Evolutionary conservation across 2,797 vertebrate genomes (phyloP).

Genomic region (Numenius phaeopus): DNA sequence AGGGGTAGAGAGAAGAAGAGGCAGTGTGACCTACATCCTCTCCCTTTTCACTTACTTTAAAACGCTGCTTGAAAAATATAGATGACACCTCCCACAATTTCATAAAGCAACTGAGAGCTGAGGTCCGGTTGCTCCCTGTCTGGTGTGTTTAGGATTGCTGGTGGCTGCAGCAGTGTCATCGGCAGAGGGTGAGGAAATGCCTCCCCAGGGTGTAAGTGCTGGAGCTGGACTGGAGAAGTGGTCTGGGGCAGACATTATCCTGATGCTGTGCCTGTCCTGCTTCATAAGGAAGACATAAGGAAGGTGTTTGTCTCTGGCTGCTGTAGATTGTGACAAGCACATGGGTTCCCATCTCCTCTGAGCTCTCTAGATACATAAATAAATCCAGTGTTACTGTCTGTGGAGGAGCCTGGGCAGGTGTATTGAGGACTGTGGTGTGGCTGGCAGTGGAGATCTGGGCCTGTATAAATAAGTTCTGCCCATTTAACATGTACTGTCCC

Average conservation of each 20-base stretch:
- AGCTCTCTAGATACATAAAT: neutral
- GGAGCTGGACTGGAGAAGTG: neutral
- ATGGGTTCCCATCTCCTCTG: neutral
- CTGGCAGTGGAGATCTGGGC: neutral
- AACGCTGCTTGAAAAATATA: neutral
- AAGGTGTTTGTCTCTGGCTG: neutral
- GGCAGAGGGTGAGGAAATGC: neutral
- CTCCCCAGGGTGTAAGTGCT: neutral
- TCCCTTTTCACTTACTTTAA: neutral
- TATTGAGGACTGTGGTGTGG: neutral
- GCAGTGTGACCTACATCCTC: neutral
- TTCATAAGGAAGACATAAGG: neutral
- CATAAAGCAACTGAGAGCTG: neutral
- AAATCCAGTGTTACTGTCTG: neutral
- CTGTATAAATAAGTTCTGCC: neutral
- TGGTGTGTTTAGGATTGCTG: neutral
- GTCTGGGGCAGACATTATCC: neutral
- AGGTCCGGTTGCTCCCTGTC: neutral
- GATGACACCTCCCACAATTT: neutral
- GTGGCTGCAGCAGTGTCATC: neutral
- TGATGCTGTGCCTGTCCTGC: neutral
- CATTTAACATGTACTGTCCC: neutral
- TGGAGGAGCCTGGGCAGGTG: neutral
- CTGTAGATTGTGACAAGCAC: neutral
- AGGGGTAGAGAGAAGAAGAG: neutral